Evolutionary conservation across 2,797 vertebrate species (phyloP).

Genomic region (Coluber constrictor): DNA sequence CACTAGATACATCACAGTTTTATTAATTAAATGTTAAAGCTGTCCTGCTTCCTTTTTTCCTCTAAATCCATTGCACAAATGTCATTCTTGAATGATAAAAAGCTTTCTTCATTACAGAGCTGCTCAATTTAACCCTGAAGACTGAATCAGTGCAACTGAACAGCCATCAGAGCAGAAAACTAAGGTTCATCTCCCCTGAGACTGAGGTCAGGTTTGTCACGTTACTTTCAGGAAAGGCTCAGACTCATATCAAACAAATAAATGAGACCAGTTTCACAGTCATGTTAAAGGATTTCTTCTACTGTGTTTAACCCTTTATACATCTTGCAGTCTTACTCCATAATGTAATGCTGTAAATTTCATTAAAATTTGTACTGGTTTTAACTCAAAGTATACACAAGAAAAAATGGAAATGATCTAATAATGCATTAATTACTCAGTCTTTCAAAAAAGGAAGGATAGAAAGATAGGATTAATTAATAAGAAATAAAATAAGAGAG

Average conservation of each 20-base stretch:
- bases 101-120: constrained; percentile 1
- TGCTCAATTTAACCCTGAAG: constrained; percentile 29
- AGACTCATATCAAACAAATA: constrained; percentile 14
- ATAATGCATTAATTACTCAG: background rate
- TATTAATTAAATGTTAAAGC: constrained; percentile 4
- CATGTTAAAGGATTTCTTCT: background rate
- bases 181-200: constrained; percentile 22
- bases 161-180: constrained; percentile 25
- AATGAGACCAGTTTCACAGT: background rate
- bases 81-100: constrained; percentile 23
- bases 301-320: constrained; percentile 3
- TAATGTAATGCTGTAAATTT: background rate
- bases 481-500: background rate
- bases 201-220: constrained; percentile 24
- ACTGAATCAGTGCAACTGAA: constrained; percentile 18
- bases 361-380: background rate
- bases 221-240: constrained; percentile 19
- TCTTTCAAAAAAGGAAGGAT: background rate
- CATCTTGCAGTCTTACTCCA: background rate
- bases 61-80: background rate
- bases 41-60: constrained; percentile 1
- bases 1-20: background rate
- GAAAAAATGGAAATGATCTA: background rate
- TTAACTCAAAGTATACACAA: constrained; percentile 3
- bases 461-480: background rate